phyloP scores from a whole-genome alignment of 2,797 vertebrate genomes.

The Falco peregrinus region DNA sequence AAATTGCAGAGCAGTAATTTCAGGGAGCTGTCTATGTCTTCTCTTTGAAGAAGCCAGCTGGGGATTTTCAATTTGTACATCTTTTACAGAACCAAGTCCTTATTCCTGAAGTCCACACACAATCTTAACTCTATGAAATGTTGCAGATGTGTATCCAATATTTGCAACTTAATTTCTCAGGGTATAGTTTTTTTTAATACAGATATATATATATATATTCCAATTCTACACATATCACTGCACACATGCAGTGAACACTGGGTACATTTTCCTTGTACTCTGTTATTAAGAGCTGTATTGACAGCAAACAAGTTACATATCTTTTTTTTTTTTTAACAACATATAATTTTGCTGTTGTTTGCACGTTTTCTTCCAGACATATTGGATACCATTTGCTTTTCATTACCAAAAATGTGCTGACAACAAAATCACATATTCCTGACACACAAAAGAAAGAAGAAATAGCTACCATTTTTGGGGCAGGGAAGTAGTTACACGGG shows the following conservation, averaged over 20 bases:
- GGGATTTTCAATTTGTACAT: background rate
- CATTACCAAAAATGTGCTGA: constrained; percentile 76
- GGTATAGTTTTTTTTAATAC: background rate
- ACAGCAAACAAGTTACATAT: constrained; percentile 78
- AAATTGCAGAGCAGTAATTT: constrained; percentile 3
- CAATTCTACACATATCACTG: background rate
- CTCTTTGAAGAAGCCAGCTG: background rate
- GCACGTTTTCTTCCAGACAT: constrained; percentile 72
- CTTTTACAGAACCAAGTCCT: background rate
- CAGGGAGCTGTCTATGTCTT: background rate
- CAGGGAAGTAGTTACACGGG: background rate
- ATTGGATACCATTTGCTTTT: constrained; percentile 79
- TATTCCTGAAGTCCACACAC: background rate
- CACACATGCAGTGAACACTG: background rate
- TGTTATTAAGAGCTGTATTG: constrained; percentile 75
- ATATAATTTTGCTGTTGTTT: constrained; percentile 79
- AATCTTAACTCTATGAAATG: background rate
- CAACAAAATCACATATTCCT: constrained; percentile 78
- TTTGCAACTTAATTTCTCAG: background rate
- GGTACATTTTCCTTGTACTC: constrained; percentile 44
- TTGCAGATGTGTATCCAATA: background rate
- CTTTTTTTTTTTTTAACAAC: constrained; percentile 70
- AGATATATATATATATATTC: background rate
- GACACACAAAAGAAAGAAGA: constrained; percentile 71
- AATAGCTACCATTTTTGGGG: constrained; percentile 44